Evolutionary conservation across 2,113 vertebrate genomes (phyloP), one percentile per base, ranked within the genome.

Genomic region (Rutilus rutilus): DNA sequence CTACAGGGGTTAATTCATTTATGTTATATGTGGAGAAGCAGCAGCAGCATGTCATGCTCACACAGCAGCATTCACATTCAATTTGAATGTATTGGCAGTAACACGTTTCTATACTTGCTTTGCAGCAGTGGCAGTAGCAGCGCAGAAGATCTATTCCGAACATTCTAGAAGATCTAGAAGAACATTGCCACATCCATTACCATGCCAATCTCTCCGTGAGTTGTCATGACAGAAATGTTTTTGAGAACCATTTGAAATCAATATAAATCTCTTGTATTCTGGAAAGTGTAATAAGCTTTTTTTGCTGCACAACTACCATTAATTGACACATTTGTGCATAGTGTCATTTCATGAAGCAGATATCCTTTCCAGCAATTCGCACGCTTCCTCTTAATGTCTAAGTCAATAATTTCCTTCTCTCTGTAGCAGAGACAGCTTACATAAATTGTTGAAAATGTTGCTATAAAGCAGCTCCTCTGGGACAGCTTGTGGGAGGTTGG

Each of bases 381-480:
- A 73, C 19, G 33, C 67, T 83, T 83, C 50, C 30, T 73, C 81
- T 27, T 77, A 42, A 83, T 39, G 81, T 47, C 59, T 33, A 50
- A 78, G 50, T 71, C 64, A 21, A 54, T 82, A 8, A 36, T 73
- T 39, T 82, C 19, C 64, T n/a, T 69, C 45, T 71, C 64, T 17
- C 30, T 83, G 27, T 59, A 7, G 11, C 21, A 39, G 25, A 79
- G 77, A 59, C 47, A 36, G 30, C 33, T 83, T 59, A 42, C 67
- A 71, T 82, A 71, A 82, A 82, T 47, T 30, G 39, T 52, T 69
- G 64, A 69, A 73, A 19, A 50, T 83, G 30, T 50, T 82, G 42
- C 27, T 52, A 30, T 65, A 52, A 67, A 65, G 19, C 45, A 47
- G 5, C 47, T 83, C 81, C 81, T 52, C n/a, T 27, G 67, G 52